A percentile compares a stretch with the other conserved stretches of the same genome.
phyloP scores from a whole-genome alignment of 2,797 vertebrate species.

The Silurus aristotelis region DNA sequence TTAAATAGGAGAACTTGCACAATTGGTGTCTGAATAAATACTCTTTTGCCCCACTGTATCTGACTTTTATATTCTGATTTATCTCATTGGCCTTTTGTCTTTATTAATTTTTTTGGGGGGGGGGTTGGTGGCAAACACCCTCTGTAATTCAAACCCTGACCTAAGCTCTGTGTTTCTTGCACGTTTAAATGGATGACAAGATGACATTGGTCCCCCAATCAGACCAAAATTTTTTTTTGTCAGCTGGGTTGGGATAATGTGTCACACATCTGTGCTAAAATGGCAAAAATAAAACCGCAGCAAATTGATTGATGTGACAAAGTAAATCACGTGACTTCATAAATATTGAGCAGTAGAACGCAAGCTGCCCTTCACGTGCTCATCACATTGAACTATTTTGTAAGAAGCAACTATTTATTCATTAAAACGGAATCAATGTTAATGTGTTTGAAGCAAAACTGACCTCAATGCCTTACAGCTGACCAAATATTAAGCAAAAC shows the following conservation, averaged over 20 bases:
- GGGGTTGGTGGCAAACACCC: not conserved
- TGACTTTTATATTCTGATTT: not conserved
- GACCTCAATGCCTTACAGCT: constrained; percentile 65
- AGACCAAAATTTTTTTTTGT: constrained; percentile 26
- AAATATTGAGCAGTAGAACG: not conserved
- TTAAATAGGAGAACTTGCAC: too few species aligned
- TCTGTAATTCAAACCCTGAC: not conserved
- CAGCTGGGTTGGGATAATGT: constrained; percentile 13
- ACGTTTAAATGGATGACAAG: not conserved
- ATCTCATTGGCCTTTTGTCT: not conserved
- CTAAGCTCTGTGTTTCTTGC: constrained; percentile 18
- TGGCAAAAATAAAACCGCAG: constrained; percentile 25
- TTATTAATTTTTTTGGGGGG: not conserved
- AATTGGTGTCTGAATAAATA: too few species aligned
- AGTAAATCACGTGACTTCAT: constrained; percentile 4
- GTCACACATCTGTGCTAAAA: constrained; percentile 24
- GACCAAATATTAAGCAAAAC: constrained; percentile 57
- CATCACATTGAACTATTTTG: not conserved
- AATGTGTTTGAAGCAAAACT: constrained; percentile 61
- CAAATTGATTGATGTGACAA: not conserved
- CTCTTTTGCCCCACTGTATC: not conserved
- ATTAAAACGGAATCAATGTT: constrained; percentile 31
- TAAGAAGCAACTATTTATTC: not conserved
- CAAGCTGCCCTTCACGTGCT: not conserved
- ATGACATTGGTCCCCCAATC: constrained; percentile 23